Evolutionary conservation across 2,797 vertebrate genomes (phyloP).

Genomic region (Cyprinella venusta): DNA sequence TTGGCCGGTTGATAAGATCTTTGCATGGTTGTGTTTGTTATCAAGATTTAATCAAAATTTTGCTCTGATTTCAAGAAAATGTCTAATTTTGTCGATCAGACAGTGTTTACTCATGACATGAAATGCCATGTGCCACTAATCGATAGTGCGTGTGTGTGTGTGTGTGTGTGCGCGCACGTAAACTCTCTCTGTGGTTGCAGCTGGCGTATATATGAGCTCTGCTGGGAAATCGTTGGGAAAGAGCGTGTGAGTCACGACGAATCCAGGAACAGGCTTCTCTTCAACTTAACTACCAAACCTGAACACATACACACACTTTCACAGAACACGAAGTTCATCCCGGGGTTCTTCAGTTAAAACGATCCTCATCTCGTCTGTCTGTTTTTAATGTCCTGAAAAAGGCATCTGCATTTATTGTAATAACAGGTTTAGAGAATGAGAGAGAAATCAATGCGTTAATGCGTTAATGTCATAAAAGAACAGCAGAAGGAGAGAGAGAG

Average conservation of each 20-base stretch:
- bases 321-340: slow-evolving; percentile 54
- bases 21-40: slow-evolving; percentile 27
- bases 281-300: slow-evolving; percentile 66
- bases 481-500: background rate
- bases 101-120: slow-evolving; percentile 26
- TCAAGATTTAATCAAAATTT: background rate
- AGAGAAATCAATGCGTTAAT: background rate
- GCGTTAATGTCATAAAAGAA: background rate
- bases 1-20: slow-evolving; percentile 2
- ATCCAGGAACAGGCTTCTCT: slow-evolving; percentile 77
- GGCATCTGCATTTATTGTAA: slow-evolving; percentile 20
- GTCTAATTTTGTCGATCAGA: slow-evolving; percentile 19
- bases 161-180: background rate
- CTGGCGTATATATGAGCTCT: slow-evolving; percentile 77
- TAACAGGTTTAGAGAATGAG: slow-evolving; percentile 11
- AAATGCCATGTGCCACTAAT: slow-evolving; percentile 40
- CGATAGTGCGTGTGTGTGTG: slow-evolving; percentile 13
- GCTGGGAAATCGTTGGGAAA: slow-evolving; percentile 81
- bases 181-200: slow-evolving; percentile 67
- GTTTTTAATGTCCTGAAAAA: slow-evolving; percentile 16
- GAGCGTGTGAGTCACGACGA: slow-evolving; percentile 80
- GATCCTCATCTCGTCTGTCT: slow-evolving; percentile 51
- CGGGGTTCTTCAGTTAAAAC: slow-evolving; percentile 48
- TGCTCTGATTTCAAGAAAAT: background rate
- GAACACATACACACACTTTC: slow-evolving; percentile 52